Percentiles rank a stretch among this genome's conserved stretches.
phyloP scores from a whole-genome alignment of 2,113 vertebrate genomes.

The Apus apus region DNA sequence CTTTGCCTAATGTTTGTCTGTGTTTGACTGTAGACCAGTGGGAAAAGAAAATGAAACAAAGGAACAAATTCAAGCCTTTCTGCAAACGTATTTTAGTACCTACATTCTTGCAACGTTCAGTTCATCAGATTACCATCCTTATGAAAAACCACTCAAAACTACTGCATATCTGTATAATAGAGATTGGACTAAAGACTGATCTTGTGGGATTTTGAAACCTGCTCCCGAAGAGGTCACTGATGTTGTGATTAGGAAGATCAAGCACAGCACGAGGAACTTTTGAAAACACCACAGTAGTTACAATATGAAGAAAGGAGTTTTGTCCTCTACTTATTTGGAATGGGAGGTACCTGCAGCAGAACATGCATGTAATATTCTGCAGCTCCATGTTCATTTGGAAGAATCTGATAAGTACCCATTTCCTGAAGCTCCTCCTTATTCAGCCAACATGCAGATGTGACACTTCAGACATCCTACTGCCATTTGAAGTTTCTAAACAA shows the following conservation, averaged over 20 bases:
- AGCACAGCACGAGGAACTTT: background rate
- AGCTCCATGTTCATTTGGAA: background rate
- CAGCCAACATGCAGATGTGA: background rate
- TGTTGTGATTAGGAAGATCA: background rate
- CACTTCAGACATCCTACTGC: background rate
- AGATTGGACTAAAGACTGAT: background rate
- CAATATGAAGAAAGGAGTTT: background rate
- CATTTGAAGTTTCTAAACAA: background rate
- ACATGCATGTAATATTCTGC: background rate
- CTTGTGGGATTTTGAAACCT: background rate
- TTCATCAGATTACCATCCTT: background rate
- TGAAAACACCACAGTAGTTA: background rate
- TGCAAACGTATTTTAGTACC: background rate
- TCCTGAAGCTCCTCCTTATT: background rate
- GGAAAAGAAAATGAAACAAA: constrained; percentile 51
- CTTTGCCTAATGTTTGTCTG: constrained; percentile 26
- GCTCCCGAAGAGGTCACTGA: background rate
- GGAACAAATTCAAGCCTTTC: constrained; percentile 4
- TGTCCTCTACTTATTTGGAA: background rate
- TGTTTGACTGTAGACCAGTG: background rate
- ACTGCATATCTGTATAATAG: background rate
- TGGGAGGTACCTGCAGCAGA: background rate
- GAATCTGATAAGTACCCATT: background rate
- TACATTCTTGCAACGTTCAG: background rate
- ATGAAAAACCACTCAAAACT: background rate